Evolutionary conservation across 2,888 invertebrate species (phyloP).

Genomic region (Philonicus albiceps): DNA sequence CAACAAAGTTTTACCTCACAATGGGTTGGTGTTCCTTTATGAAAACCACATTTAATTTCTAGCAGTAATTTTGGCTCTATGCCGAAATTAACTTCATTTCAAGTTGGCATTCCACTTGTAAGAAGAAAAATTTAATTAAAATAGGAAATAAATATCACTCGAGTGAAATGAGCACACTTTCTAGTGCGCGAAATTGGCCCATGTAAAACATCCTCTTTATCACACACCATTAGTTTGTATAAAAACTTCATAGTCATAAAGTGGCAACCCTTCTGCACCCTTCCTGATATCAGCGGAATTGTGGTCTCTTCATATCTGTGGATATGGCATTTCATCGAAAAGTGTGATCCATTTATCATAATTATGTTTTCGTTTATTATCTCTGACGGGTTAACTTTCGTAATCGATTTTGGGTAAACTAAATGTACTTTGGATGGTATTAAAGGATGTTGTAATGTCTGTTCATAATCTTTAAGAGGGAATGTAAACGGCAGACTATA

Average conservation of each 20-base stretch:
- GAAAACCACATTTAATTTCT: background rate
- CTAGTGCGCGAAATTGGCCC: background rate
- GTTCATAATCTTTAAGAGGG: background rate
- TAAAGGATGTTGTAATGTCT: background rate
- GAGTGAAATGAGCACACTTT: background rate
- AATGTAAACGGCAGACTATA: background rate
- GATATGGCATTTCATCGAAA: background rate
- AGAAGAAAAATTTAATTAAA: background rate
- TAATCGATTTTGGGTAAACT: background rate
- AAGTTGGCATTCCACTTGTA: background rate
- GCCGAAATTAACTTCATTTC: background rate
- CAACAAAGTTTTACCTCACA: background rate
- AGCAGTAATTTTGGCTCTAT: background rate
- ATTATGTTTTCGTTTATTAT: background rate
- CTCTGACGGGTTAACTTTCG: background rate
- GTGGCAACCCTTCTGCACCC: conserved; percentile 11
- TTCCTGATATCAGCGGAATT: background rate
- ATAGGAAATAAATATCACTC: background rate
- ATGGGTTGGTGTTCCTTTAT: conserved; percentile 33
- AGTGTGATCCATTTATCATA: conserved; percentile 11
- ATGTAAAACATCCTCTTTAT: conserved; percentile 27
- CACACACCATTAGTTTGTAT: conserved; percentile 9
- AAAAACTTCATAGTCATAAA: conserved; percentile 25
- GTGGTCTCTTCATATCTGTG: background rate
- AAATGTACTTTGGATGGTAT: background rate